Evolutionary conservation across 2,888 invertebrate species (phyloP), one percentile per base, ranked within the genome.

Genomic region (Drosophila emarginata): DNA sequence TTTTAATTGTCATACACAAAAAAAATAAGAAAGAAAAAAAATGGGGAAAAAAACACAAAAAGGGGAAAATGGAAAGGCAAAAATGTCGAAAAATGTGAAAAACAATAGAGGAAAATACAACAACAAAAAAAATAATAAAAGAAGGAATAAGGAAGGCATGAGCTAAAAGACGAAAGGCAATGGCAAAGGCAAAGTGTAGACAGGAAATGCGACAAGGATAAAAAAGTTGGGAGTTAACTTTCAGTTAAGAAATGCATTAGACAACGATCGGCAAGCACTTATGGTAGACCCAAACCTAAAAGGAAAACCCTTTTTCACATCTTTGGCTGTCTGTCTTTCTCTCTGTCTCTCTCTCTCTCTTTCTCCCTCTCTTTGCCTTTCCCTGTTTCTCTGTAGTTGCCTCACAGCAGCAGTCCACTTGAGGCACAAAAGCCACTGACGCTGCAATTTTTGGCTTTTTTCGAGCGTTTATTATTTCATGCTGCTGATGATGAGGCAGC

Each of bases 361-460:
- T 7, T 15, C 40, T n/a, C 14, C n/a, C n/a, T n/a, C n/a, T n/a
- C n/a, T n/a, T 23, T 14, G n/a, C n/a, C n/a, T n/a, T 37, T 15
- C 39, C 4, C 15, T 54, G 26, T 28, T 37, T n/a, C 39, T 6
- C 15, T 54, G 15, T 45, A 45, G n/a, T 6, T 37, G 40, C 60
- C 60, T 23, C 65, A 6, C 23, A 39, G 26, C 40, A 53, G 63
- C 18, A 73, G 52, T 57, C 76, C 82, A 81, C 81, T 83, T 86
- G 72, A 86, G 74, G 63, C 72, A 77, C 77, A 90, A 89, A 88
- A 89, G 88, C 88, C 70, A 82, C 90, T 90, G 89, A 90, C 90
- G 89, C 80, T 89, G 90, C 90, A 90, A 90, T 88, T 90, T 90
- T 88, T 83, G 89, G 87, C 82, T 79, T 77, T 89, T 90, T 85